phyloP scores from a whole-genome alignment of 2,113 vertebrate species.

The Bombycilla garrulus region DNA sequence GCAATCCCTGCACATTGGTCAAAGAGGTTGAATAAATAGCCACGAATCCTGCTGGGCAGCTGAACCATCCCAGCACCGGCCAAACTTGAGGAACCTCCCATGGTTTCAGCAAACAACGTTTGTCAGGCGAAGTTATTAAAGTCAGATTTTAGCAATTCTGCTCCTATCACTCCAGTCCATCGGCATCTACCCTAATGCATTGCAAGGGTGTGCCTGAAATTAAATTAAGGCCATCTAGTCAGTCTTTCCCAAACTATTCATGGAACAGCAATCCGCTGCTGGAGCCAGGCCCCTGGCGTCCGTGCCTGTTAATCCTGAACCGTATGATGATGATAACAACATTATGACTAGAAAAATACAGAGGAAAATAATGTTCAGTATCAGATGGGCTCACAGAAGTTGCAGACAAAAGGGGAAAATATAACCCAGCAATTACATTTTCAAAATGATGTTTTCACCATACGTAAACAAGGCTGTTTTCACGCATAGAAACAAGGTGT shows the following conservation, averaged over 20 bases:
- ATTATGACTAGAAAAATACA: not conserved
- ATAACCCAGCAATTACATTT: not conserved
- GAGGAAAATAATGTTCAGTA: slow-evolving; percentile 22
- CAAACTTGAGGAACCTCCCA: not conserved
- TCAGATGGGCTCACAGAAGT: not conserved
- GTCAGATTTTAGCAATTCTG: slow-evolving; percentile 25
- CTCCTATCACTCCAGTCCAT: not conserved
- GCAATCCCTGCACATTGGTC: not conserved
- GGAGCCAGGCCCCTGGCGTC: not conserved
- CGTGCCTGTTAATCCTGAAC: not conserved
- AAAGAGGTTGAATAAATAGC: not conserved
- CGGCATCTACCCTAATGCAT: not conserved
- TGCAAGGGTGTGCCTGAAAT: slow-evolving; percentile 35
- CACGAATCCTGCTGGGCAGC: not conserved
- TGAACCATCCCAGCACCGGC: not conserved
- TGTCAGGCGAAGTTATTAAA: not conserved
- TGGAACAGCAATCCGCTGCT: not conserved
- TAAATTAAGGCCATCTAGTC: not conserved
- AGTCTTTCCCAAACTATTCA: slow-evolving; percentile 40
- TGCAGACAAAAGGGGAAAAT: slow-evolving; percentile 28
- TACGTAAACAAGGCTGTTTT: not conserved
- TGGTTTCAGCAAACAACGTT: not conserved
- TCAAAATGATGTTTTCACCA: not conserved
- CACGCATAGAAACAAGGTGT: not conserved
- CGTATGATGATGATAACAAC: not conserved